A percentile compares a stretch with the other conserved stretches of the same genome.
Conservation (phyloP, 2,888 invertebrate genomes). For the Craniophora ligustri region DNA sequence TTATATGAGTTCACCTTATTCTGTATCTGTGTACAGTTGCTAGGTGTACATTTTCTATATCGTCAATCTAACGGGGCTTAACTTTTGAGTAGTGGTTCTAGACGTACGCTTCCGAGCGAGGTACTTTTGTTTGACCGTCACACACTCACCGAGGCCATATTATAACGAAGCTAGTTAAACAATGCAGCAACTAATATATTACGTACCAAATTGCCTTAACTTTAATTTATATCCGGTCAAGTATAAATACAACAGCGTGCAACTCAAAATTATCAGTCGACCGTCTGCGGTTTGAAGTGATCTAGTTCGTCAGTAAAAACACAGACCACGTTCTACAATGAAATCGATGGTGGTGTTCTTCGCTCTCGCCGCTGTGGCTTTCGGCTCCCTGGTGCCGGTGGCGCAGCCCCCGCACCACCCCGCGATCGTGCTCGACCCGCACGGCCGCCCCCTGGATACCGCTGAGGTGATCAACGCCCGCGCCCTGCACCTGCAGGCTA, state of each 20-base stretch:
- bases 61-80: too few relatives aligned
- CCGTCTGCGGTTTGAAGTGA: slow-evolving; percentile 76
- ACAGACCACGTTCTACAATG: slow-evolving; percentile 72
- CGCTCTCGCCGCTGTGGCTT: slow-evolving; percentile 89
- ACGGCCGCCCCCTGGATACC: slow-evolving; percentile 84
- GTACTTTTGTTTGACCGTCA: slow-evolving; percentile 66
- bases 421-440: slow-evolving; percentile 82
- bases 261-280: slow-evolving; percentile 59
- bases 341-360: slow-evolving; percentile 89
- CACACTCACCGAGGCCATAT: slow-evolving; percentile 79
- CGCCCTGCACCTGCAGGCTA: slow-evolving; percentile 83
- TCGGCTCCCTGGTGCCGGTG: slow-evolving; percentile 83
- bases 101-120: slow-evolving; percentile 30
- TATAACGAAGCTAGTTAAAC: slow-evolving; percentile 84
- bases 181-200: slow-evolving; percentile 60
- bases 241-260: slow-evolving; percentile 78
- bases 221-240: slow-evolving; percentile 82
- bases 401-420: slow-evolving; percentile 84
- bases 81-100: slow-evolving; percentile 1
- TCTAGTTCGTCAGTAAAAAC: slow-evolving; percentile 72
- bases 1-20: too few relatives aligned
- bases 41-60: background rate
- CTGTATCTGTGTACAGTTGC: too few relatives aligned
- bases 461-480: slow-evolving; percentile 85
- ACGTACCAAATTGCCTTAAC: slow-evolving; percentile 67